Base-by-base conservation (phyloP, 2,888 invertebrate genomes). In the Heliconius cydno region DNA sequence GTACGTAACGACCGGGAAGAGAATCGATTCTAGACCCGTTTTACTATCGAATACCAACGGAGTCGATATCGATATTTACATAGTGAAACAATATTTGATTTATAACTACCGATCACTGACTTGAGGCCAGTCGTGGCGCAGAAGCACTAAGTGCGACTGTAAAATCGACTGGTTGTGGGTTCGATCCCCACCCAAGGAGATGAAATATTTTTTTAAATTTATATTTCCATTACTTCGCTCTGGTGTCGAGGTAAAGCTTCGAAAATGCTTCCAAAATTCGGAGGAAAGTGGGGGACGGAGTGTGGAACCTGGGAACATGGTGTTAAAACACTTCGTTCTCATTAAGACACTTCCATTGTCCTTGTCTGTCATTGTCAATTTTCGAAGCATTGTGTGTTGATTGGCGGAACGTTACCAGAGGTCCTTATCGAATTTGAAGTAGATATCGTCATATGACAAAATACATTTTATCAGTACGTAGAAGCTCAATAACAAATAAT, bases 11-110 rank as follows among this genome's bases (percentile, higher is more conserved):
- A 92, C 91, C 91, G 92, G 92, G 92, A 92, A 92, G 92, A 91
- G 91, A 92, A 92, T 90, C 92, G 91, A 92, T 91, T 91, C 91
- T 89, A 90, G 88, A 88, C 88, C 89, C 86, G 89, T 90, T 91
- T 90, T 60, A 60, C 60, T 60, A 60, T 60, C 3, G 60, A 60
- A 60, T 60, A 9, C n/a, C n/a, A 60, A 60, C 60, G n/a, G n/a
- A n/a, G n/a, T 60, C 60, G n/a, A 12, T 60, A 52, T 52, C 52
- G 52, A 52, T 52, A 60, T 60, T n/a, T 12, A 60, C 60, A 60
- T 60, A n/a, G 22, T 57, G 22, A 0, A 57, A 57, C 9, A 1
- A 9, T 57, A 12, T n/a, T 60, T 60, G 10, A 60, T 60, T 60
- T n/a, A 22, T 12, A 60, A n/a, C 10, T 60, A n/a, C 10, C 60